phyloP scores from a whole-genome alignment of 2,797 vertebrate species.

The Alectoris magna region DNA sequence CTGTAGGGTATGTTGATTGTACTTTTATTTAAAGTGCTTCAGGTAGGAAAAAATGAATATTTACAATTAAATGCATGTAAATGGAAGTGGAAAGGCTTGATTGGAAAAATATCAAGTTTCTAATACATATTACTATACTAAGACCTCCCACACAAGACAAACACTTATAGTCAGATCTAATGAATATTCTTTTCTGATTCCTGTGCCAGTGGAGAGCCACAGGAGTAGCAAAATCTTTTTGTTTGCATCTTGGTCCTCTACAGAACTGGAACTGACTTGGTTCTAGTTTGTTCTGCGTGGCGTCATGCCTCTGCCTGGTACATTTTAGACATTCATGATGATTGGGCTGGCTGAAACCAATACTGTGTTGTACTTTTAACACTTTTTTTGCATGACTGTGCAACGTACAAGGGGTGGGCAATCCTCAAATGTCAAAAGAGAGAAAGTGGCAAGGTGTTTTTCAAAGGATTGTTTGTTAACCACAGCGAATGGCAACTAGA shows the following conservation, averaged over 20 bases:
- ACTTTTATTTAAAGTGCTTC: constrained; percentile 34
- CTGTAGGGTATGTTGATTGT: background rate
- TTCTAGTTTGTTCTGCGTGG: background rate
- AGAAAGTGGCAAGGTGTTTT: background rate
- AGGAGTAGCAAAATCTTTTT: constrained; percentile 54
- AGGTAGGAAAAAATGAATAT: constrained; percentile 50
- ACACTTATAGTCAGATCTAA: constrained; percentile 54
- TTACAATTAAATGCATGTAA: constrained; percentile 70
- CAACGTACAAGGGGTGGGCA: background rate
- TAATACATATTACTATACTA: constrained; percentile 70
- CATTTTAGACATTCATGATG: background rate
- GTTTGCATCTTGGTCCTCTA: background rate
- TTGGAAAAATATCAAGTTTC: constrained; percentile 75
- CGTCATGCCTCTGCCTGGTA: background rate
- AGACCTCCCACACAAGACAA: constrained; percentile 74
- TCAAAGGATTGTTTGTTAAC: background rate
- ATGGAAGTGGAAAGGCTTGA: constrained; percentile 71
- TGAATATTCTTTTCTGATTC: constrained; percentile 53
- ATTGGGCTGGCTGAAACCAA: background rate
- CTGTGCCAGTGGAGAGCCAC: constrained; percentile 51
- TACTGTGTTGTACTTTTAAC: background rate
- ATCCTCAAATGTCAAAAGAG: background rate
- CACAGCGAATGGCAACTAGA: rapidly evolving
- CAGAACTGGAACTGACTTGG: constrained; percentile 8
- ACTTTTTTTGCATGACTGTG: background rate